These are phyloP conservation scores for Vidua chalybeata DNA, from an alignment of 2,113 vertebrate genomes.

Conservation along the genomic window DNA sequence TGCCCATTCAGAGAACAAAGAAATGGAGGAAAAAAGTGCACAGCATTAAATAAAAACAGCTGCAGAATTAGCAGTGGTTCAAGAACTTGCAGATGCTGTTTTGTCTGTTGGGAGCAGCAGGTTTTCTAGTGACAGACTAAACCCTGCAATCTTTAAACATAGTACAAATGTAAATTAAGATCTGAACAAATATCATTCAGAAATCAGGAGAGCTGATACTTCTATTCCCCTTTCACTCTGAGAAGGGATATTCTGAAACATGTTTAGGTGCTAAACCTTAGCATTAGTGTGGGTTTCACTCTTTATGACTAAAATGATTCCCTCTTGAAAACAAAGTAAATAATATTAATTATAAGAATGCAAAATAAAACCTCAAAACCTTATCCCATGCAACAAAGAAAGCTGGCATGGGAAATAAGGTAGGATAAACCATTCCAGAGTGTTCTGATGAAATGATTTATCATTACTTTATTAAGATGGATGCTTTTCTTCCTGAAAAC, in stretches of 20 bases:
- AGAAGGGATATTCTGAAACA: neutral
- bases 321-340: neutral
- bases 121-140: conserved; percentile 12
- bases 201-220: neutral
- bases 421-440: neutral
- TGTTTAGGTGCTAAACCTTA: neutral
- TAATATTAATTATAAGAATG: neutral
- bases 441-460: neutral
- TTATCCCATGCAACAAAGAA: neutral
- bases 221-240: neutral
- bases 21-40: neutral
- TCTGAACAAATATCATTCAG: neutral
- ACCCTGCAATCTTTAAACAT: conserved; percentile 34
- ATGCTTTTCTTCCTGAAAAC: neutral
- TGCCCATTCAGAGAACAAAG: neutral
- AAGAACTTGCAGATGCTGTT: conserved; percentile 42
- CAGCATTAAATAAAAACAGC: neutral
- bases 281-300: neutral
- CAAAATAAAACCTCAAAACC: neutral
- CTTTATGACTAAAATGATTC: neutral
- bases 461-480: neutral
- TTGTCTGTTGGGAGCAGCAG: neutral
- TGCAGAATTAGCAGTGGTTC: conserved; percentile 46
- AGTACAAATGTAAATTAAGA: neutral
- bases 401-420: neutral